These are phyloP conservation scores for Fistularia tabacaria DNA, from an alignment of 2,797 vertebrate genomes.

Conservation along the genomic window DNA sequence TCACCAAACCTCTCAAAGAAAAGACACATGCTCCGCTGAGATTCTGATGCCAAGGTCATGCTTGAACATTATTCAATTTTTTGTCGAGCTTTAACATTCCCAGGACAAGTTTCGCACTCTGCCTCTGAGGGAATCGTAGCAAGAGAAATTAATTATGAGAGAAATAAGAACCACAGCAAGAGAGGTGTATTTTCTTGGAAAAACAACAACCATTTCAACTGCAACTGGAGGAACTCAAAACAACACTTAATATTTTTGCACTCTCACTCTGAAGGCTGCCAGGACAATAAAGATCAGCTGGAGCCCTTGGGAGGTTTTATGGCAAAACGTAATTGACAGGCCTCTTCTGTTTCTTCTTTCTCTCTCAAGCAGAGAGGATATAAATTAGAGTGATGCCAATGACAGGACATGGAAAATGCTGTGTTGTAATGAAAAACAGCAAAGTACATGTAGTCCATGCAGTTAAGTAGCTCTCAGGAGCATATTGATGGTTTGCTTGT, in stretches of 20 bases:
- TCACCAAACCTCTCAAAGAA: slow-evolving; percentile 12
- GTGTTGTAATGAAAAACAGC: slow-evolving; percentile 49
- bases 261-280: slow-evolving; percentile 47
- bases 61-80: slow-evolving; percentile 20
- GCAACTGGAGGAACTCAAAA: slow-evolving; percentile 51
- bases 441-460: slow-evolving; percentile 48
- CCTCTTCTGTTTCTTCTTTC: slow-evolving; percentile 58
- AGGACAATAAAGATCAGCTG: slow-evolving; percentile 67
- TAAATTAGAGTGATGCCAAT: slow-evolving; percentile 62
- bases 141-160: slow-evolving; percentile 24
- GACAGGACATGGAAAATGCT: slow-evolving; percentile 65
- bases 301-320: slow-evolving; percentile 60
- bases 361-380: slow-evolving; percentile 48
- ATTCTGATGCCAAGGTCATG: slow-evolving; percentile 18
- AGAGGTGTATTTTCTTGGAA: slow-evolving; percentile 47
- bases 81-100: slow-evolving; percentile 26
- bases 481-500: slow-evolving; percentile 27
- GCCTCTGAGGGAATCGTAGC: slow-evolving; percentile 21
- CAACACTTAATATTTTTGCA: slow-evolving; percentile 70
- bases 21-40: slow-evolving; percentile 7
- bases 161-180: slow-evolving; percentile 14
- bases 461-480: slow-evolving; percentile 34
- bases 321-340: slow-evolving; percentile 60
- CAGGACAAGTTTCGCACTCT: slow-evolving; percentile 5
- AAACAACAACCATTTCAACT: slow-evolving; percentile 45